Conservation (phyloP, 2,113 vertebrate genomes). For the Ceratotherium simum region DNA sequence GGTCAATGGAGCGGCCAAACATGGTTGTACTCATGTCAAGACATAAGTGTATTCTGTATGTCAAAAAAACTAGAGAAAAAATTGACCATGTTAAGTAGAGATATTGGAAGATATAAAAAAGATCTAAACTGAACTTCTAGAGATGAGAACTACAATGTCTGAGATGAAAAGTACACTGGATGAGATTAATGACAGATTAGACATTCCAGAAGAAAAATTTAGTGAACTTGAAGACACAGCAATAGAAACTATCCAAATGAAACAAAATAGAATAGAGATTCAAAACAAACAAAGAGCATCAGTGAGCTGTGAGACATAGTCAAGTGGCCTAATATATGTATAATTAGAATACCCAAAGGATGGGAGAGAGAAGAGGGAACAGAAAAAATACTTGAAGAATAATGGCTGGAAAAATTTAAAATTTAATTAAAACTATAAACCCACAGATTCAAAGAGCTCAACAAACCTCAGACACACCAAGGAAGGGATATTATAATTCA, state of each 20-base stretch:
- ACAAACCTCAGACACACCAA: neutral
- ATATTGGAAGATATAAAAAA: neutral
- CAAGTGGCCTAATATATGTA: neutral
- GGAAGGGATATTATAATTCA: neutral
- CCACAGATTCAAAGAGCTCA: neutral
- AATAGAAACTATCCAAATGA: neutral
- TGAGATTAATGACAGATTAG: neutral
- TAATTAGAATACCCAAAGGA: neutral
- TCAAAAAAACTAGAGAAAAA: neutral
- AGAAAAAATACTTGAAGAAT: constrained; percentile 8
- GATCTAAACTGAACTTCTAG: neutral
- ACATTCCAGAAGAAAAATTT: neutral
- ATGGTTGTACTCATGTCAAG: no score
- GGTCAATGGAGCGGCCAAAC: no score
- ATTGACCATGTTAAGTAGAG: neutral
- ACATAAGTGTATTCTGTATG: neutral
- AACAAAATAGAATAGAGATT: neutral
- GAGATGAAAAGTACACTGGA: constrained; percentile 2
- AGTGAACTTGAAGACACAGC: neutral
- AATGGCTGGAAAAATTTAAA: neutral
- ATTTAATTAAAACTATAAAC: neutral
- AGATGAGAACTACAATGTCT: neutral
- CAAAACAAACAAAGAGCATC: neutral
- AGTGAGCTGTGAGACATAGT: constrained; percentile 21
- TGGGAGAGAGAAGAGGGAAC: neutral